phyloP scores from a whole-genome alignment of 2,797 vertebrate genomes.

The Mormyrops boulengeri region DNA sequence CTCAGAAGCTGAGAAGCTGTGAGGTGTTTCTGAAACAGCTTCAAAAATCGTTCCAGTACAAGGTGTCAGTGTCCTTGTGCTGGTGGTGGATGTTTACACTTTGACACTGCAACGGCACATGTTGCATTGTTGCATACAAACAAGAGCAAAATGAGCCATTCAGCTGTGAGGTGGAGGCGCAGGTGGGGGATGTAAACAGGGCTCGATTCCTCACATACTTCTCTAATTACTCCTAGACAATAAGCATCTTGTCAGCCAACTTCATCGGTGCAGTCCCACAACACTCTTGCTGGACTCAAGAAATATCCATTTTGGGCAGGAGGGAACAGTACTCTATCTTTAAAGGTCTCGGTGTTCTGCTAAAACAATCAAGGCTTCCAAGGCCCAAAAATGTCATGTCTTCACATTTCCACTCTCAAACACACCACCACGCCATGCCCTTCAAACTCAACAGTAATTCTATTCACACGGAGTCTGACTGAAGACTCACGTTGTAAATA shows the following conservation, averaged over 20 bases:
- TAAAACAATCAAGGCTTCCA: constrained; percentile 12
- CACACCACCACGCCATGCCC: not conserved
- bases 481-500: not conserved
- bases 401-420: not conserved
- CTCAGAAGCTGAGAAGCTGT: not conserved
- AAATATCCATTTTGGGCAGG: constrained; percentile 36
- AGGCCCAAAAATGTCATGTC: constrained; percentile 9
- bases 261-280: constrained; percentile 15
- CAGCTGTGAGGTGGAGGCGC: not conserved
- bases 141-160: not conserved
- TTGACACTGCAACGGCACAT: not conserved
- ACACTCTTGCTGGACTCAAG: constrained; percentile 29
- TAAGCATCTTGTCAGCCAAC: constrained; percentile 21
- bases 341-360: constrained; percentile 28
- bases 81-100: not conserved
- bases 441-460: not conserved
- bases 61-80: not conserved
- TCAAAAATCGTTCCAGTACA: not conserved
- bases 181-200: not conserved
- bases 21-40: not conserved
- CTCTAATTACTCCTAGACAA: constrained; percentile 23
- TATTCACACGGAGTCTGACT: not conserved
- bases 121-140: not conserved
- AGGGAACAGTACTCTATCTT: constrained; percentile 36
- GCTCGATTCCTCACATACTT: constrained; percentile 17